Evolutionary conservation across 2,888 invertebrate genomes (phyloP).

Genomic region (Synergus itoensis): DNA sequence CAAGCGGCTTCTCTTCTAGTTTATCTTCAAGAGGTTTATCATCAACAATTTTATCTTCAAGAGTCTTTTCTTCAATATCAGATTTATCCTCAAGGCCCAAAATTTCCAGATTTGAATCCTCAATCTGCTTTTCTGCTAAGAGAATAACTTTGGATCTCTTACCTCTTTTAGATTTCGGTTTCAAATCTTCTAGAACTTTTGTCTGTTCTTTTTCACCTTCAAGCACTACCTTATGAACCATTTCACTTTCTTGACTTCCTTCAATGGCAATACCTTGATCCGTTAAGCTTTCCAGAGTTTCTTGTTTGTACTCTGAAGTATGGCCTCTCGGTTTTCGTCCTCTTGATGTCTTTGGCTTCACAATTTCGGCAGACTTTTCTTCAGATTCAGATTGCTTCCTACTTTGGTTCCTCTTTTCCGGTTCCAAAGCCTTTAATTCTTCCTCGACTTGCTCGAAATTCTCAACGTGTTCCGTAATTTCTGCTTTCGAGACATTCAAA

Average conservation of each 20-base stretch:
- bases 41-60: slow-evolving; percentile 12
- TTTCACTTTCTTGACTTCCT: slow-evolving; percentile 7
- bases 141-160: slow-evolving; percentile 16
- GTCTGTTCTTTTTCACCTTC: slow-evolving; percentile 26
- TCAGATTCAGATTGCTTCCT: slow-evolving; percentile 71
- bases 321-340: slow-evolving; percentile 56
- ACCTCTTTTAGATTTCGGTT: slow-evolving; percentile 41
- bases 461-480: slow-evolving; percentile 37
- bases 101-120: slow-evolving; percentile 15
- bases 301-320: slow-evolving; percentile 53
- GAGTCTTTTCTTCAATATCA: slow-evolving; percentile 28
- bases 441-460: slow-evolving; percentile 49
- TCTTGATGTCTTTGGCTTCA: slow-evolving; percentile 55
- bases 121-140: slow-evolving; percentile 4
- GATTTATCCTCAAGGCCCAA: slow-evolving; percentile 22
- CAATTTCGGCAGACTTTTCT: slow-evolving; percentile 59
- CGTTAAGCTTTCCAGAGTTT: slow-evolving; percentile 60
- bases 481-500: slow-evolving; percentile 46
- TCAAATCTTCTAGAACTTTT: not conserved
- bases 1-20: not conserved
- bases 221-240: not conserved
- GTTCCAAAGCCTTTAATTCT: slow-evolving; percentile 66
- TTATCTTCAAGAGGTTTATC: slow-evolving; percentile 19
- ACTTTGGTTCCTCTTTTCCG: slow-evolving; percentile 69
- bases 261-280: slow-evolving; percentile 52